phyloP scores from a whole-genome alignment of 2,113 vertebrate genomes.

The Sylvietta virens region DNA sequence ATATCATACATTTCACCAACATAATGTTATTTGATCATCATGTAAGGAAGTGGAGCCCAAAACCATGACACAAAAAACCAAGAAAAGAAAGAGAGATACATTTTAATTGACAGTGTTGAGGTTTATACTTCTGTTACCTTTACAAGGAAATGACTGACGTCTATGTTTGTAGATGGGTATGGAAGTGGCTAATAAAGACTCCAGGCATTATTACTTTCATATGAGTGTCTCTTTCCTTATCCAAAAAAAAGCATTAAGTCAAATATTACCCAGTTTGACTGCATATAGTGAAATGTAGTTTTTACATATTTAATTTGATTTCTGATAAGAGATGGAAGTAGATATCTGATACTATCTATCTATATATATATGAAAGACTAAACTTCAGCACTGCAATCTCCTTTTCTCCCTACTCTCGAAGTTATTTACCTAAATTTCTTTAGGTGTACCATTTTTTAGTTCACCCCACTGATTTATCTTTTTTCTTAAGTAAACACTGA shows the following conservation, averaged over 20 bases:
- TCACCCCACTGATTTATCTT: neutral
- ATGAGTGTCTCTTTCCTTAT: neutral
- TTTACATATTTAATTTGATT: neutral
- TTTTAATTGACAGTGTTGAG: neutral
- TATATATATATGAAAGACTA: neutral
- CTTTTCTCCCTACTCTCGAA: neutral
- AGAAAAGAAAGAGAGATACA: neutral
- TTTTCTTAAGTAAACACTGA: neutral
- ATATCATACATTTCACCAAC: neutral
- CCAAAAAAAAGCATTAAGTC: neutral
- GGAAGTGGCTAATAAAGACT: neutral
- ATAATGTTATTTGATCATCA: neutral
- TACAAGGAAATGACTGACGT: neutral
- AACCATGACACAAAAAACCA: neutral
- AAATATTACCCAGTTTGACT: neutral
- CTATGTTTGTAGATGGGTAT: neutral
- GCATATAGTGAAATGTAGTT: neutral
- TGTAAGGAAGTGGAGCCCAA: neutral
- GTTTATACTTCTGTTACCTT: neutral
- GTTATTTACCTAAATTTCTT: neutral
- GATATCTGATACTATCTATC: neutral
- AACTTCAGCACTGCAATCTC: neutral
- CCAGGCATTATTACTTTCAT: neutral
- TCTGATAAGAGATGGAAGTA: neutral
- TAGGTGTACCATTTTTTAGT: neutral